These are phyloP conservation scores for Gari tellinella DNA, from an alignment of 2,888 invertebrate genomes.

Conservation along the genomic window DNA sequence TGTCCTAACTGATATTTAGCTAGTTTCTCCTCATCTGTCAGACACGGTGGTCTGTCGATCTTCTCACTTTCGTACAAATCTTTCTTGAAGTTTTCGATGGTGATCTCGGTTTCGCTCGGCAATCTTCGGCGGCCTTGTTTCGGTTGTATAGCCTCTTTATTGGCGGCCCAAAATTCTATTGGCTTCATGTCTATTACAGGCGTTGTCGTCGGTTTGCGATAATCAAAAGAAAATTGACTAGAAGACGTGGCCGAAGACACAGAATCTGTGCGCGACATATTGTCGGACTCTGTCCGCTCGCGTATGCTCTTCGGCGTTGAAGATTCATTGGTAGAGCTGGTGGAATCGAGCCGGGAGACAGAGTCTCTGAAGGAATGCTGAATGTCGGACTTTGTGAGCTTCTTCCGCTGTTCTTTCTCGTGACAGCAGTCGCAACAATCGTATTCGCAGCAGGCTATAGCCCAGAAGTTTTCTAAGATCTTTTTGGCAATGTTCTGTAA, in stretches of 20 bases:
- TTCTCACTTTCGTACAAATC: slow-evolving; percentile 81
- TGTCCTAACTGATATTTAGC: slow-evolving; percentile 81
- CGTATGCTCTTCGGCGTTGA: slow-evolving; percentile 67
- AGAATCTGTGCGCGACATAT: slow-evolving; percentile 78
- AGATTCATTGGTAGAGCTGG: slow-evolving; percentile 73
- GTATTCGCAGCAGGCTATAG: slow-evolving; percentile 67
- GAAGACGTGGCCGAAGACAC: slow-evolving; percentile 75
- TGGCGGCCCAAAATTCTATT: slow-evolving; percentile 84
- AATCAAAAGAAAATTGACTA: slow-evolving; percentile 67
- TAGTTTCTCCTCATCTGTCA: slow-evolving; percentile 82
- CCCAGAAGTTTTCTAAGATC: slow-evolving; percentile 65
- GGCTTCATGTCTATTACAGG: slow-evolving; percentile 84
- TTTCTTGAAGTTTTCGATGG: slow-evolving; percentile 82
- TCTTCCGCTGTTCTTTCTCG: slow-evolving; percentile 60
- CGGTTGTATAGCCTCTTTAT: slow-evolving; percentile 83
- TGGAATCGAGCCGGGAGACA: slow-evolving; percentile 71
- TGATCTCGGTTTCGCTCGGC: slow-evolving; percentile 83
- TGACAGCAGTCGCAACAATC: slow-evolving; percentile 75
- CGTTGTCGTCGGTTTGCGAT: slow-evolving; percentile 74
- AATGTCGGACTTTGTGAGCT: slow-evolving; percentile 77
- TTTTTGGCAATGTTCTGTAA: slow-evolving; percentile 66
- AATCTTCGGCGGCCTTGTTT: slow-evolving; percentile 74
- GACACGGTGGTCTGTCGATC: slow-evolving; percentile 66
- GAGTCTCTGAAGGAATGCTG: slow-evolving; percentile 79
- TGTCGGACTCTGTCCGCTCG: slow-evolving; percentile 77